Base-by-base conservation (phyloP, 2,888 invertebrate genomes). In the Papilio demoleus region DNA sequence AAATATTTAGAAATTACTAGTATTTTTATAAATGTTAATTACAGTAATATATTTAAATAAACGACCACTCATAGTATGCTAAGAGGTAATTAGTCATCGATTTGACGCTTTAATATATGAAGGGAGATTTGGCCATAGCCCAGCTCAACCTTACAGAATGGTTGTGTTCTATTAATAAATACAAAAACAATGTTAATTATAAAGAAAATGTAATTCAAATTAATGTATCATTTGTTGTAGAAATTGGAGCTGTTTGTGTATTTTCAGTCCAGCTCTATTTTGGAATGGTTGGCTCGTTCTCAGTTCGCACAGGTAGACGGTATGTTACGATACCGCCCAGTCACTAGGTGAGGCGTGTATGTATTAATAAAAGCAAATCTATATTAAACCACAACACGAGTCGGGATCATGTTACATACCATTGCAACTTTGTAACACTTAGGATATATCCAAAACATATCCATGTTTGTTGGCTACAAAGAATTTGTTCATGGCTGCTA, bases 321-420 rank as follows among this genome's bases (percentile, higher is more conserved):
- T 82, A 80, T 80, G 80, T 82, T n/a, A 76, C 75, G 77, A 77
- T 77, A 79, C 77, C 73, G 76, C 76, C 74, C 74, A 75, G 85
- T 82, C 79, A 78, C 83, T 83, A 85, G 81, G 87, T 85, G 84
- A 80, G 84, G 73, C 68, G 84, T 50, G 81, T 87, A 87, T 87
- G 81, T 88, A 87, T 87, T 87, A 87, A 85, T 87, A 88, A 80
- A 79, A 80, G 73, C 79, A 77, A 74, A 72, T 78, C 83, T 87
- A 85, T 86, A 87, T 87, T 85, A 83, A 83, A 82, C 71, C 79
- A 78, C 80, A 78, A 78, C 75, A 78, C 74, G 76, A 75, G 76
- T 80, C 76, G 79, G 88, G 82, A 84, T 87, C 87, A 73, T 79
- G 78, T 88, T 87, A 85, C 88, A 84, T 71, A 38, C 60, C 58